Percentiles rank a stretch among this genome's conserved stretches.
phyloP scores from a whole-genome alignment of 2,113 vertebrate species.

The Helogale parvula region DNA sequence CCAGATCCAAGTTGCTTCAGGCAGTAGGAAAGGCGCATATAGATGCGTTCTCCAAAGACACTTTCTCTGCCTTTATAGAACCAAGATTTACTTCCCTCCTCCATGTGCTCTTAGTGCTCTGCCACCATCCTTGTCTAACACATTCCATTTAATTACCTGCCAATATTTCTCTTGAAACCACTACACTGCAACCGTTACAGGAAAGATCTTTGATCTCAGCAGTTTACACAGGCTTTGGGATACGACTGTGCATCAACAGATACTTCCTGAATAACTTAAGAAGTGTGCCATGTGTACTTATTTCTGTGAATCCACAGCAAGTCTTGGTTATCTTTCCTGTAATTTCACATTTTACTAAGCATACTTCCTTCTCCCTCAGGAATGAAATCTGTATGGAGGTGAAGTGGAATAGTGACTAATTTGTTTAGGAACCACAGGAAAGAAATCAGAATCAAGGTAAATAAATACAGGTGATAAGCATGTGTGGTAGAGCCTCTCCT shows the following conservation, averaged over 20 bases:
- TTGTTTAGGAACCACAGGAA: neutral
- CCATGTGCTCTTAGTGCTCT: fast-evolving
- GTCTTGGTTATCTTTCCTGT: neutral
- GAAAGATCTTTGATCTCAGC: neutral
- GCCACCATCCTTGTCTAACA: too few relatives aligned
- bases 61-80: neutral
- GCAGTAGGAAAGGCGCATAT: too few relatives aligned
- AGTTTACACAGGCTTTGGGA: neutral
- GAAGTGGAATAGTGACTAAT: neutral
- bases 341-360: neutral
- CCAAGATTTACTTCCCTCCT: neutral
- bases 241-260: neutral
- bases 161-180: neutral
- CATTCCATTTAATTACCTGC: neutral
- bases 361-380: neutral
- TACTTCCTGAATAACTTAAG: neutral
- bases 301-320: neutral
- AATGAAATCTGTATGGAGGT: neutral
- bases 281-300: neutral
- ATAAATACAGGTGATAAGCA: neutral
- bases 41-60: neutral
- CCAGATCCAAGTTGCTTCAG: neutral
- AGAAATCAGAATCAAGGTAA: neutral
- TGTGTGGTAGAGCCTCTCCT: too few relatives aligned
- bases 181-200: neutral